These are phyloP conservation scores for Bubo scandiacus DNA, from an alignment of 2,113 vertebrate species.

Conservation along the genomic window DNA sequence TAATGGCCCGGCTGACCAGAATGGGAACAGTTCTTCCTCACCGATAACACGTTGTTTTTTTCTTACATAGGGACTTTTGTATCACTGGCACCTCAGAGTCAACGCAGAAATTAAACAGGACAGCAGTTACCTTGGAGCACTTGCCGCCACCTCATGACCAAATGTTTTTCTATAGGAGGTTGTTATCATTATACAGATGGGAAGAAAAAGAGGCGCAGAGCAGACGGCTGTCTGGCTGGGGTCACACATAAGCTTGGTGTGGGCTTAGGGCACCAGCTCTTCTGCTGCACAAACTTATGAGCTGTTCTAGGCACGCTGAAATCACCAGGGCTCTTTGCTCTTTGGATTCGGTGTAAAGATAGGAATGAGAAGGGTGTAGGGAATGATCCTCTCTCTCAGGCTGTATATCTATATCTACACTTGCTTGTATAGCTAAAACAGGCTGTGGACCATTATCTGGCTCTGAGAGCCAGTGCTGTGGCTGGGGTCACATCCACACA, in stretches of 20 bases:
- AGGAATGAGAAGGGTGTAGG: not conserved
- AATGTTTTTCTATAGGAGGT: not conserved
- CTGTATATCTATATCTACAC: not conserved
- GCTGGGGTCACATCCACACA: not conserved
- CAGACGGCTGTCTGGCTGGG: not conserved
- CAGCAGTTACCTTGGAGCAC: not conserved
- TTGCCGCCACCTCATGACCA: not conserved
- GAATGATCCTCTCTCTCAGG: not conserved
- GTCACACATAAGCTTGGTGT: fast-evolving
- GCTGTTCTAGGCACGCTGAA: not conserved
- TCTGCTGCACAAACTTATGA: not conserved
- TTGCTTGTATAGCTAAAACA: not conserved
- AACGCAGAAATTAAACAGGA: not conserved
- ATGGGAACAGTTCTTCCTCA: not conserved
- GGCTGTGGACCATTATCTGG: not conserved
- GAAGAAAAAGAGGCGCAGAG: not conserved
- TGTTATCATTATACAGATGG: not conserved
- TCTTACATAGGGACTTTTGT: not conserved
- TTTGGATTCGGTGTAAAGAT: not conserved
- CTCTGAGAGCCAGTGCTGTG: not conserved
- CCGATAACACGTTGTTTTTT: not conserved
- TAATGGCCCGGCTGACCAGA: not conserved
- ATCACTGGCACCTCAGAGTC: not conserved
- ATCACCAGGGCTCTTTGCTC: not conserved
- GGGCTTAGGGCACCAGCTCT: not conserved